Conservation (phyloP, 2,113 vertebrate species). For the Procapra przewalskii region DNA sequence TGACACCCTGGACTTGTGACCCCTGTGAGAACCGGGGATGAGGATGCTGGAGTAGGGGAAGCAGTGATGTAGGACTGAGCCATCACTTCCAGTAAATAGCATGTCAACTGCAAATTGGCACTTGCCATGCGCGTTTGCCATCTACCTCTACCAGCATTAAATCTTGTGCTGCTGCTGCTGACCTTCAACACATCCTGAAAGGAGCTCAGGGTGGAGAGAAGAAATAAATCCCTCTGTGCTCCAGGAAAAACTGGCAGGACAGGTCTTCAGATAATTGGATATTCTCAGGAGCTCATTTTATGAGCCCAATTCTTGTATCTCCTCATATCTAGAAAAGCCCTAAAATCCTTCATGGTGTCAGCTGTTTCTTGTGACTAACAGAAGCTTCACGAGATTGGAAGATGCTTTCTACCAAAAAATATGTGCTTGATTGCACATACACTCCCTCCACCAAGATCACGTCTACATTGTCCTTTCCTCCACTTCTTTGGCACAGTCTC, state of each 20-base stretch:
- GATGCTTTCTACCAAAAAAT: not conserved
- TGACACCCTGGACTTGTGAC: not conserved
- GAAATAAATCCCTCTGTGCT: not conserved
- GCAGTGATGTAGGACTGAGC: not conserved
- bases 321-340: not conserved
- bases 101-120: not conserved
- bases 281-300: not conserved
- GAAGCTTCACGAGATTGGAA: not conserved
- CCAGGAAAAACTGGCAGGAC: not conserved
- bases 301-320: not conserved
- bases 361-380: not conserved
- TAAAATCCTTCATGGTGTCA: not conserved
- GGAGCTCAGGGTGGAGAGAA: not conserved
- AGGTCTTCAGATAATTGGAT: not conserved
- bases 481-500: not conserved
- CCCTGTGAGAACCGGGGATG: not conserved
- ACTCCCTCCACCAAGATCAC: not conserved
- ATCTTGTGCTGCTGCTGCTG: not conserved
- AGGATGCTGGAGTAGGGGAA: not conserved
- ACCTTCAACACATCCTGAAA: not conserved
- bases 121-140: fast-evolving
- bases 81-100: not conserved
- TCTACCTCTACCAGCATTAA: not conserved
- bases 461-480: not conserved
- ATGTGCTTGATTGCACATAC: not conserved